Conservation (phyloP, 2,797 vertebrate species). For the Otolemur crassicaudatus region DNA sequence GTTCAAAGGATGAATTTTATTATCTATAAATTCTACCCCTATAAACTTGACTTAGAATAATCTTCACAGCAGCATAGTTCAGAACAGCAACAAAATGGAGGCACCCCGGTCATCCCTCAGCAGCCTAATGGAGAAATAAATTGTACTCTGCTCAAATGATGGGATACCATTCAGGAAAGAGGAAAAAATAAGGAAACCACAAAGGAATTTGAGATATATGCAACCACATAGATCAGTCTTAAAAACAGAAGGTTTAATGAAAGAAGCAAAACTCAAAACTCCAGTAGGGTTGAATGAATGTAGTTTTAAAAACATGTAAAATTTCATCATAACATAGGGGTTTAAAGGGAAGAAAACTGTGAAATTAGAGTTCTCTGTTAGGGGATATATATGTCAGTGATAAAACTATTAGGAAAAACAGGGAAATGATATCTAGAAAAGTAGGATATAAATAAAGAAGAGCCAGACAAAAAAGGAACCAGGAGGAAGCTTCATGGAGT, state of each 20-base stretch:
- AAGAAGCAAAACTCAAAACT: not conserved
- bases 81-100: not conserved
- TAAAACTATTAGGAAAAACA: not conserved
- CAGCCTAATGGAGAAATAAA: not conserved
- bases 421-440: not conserved
- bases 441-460: not conserved
- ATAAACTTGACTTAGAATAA: not conserved
- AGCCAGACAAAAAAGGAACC: not conserved
- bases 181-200: not conserved
- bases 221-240: not conserved
- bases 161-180: not conserved
- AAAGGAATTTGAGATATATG: not conserved
- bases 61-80: not conserved
- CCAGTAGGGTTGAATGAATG: not conserved
- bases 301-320: not conserved
- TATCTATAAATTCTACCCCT: not conserved
- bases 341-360: not conserved
- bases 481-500: not conserved
- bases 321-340: not conserved
- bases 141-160: not conserved
- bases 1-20: not conserved
- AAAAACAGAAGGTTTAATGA: not conserved
- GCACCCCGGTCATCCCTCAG: not conserved
- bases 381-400: not conserved
- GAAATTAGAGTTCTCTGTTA: not conserved